Conservation (phyloP, 2,797 vertebrate species). For the Sternarchorhynchus goeldii region DNA sequence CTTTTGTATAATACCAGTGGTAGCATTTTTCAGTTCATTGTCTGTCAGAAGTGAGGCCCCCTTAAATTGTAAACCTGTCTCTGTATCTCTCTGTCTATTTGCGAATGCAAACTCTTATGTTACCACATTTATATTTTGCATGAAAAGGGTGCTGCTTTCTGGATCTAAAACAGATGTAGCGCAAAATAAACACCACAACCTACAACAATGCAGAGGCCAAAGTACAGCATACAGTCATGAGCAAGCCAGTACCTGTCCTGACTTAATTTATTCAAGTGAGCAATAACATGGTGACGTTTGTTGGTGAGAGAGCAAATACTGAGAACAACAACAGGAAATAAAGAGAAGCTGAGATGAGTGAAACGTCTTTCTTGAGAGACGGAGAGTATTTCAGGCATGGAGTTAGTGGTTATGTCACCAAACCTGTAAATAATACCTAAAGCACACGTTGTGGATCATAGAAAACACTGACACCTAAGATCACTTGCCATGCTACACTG, state of each 20-base stretch:
- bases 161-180: too few species aligned
- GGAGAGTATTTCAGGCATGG: conserved; percentile 52
- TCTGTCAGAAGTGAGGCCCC: too few species aligned
- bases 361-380: conserved; percentile 46
- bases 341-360: conserved; percentile 37
- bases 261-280: conserved; percentile 65
- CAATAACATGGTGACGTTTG: conserved; percentile 55
- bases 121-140: too few species aligned
- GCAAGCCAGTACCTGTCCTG: conserved; percentile 52
- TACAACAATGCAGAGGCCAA: background rate
- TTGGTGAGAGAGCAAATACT: conserved; percentile 47
- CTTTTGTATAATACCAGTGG: background rate
- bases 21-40: too few species aligned
- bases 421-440: conserved; percentile 50
- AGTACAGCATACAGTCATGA: conserved; percentile 51
- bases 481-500: conserved; percentile 40
- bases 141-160: too few species aligned
- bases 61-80: too few species aligned
- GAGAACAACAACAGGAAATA: conserved; percentile 49
- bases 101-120: too few species aligned
- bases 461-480: conserved; percentile 48
- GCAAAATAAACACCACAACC: too few species aligned
- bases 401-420: conserved; percentile 36
- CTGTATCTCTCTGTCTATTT: too few species aligned
- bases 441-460: conserved; percentile 44